Conservation (phyloP, 2,797 vertebrate genomes). For the Perodicticus potto region DNA sequence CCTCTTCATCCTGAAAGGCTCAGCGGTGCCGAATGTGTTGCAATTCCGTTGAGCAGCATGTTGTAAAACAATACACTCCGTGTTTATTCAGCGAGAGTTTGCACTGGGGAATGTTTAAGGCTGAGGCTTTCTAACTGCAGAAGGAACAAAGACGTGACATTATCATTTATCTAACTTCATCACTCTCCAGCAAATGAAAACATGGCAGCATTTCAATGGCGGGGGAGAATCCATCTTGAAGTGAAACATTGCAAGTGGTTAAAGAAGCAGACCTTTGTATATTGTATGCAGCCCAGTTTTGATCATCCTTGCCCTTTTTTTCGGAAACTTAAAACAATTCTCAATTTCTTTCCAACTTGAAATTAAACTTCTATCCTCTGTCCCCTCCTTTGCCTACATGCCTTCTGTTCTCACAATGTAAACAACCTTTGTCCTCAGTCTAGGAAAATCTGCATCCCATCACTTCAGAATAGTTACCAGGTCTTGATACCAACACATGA, state of each 20-base stretch:
- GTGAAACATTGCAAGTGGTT: slow-evolving; percentile 38
- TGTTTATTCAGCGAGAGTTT: slow-evolving; percentile 74
- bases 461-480: not conserved
- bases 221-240: not conserved
- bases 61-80: slow-evolving; percentile 52
- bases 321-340: slow-evolving; percentile 5
- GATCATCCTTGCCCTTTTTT: not conserved
- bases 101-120: not conserved
- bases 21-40: not conserved
- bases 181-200: slow-evolving; percentile 57
- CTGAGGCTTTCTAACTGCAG: slow-evolving; percentile 71
- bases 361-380: slow-evolving; percentile 55
- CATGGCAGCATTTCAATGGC: slow-evolving; percentile 21
- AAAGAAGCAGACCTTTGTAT: slow-evolving; percentile 39
- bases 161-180: slow-evolving; percentile 74
- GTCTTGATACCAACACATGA: not conserved
- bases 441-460: not conserved
- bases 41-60: slow-evolving; percentile 9
- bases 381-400: not conserved
- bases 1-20: slow-evolving; percentile 47
- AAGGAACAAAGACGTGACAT: slow-evolving; percentile 73
- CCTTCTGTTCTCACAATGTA: not conserved
- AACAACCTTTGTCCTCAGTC: not conserved
- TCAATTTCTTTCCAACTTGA: slow-evolving; percentile 9
- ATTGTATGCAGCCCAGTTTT: not conserved